Percentiles rank a stretch among this genome's conserved stretches.
phyloP scores from a whole-genome alignment of 2,888 invertebrate species.

The Argyresthia goedartella region DNA sequence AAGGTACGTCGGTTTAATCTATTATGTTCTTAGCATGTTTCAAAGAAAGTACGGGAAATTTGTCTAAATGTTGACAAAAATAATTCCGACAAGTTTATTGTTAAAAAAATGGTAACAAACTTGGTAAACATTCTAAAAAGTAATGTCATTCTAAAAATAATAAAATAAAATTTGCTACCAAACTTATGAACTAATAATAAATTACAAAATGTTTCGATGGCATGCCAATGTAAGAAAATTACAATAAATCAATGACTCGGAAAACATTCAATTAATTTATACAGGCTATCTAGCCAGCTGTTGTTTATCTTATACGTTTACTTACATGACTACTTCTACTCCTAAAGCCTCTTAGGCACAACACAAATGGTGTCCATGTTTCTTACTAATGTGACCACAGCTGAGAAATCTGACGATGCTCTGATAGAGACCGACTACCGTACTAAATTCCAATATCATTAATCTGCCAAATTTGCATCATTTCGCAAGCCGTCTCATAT shows the following conservation, averaged over 20 bases:
- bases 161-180: neutral
- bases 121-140: slow-evolving; percentile 16
- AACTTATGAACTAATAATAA: slow-evolving; percentile 26
- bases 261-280: neutral
- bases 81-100: too few relatives aligned
- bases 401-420: too few relatives aligned
- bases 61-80: too few relatives aligned
- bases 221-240: slow-evolving; percentile 18
- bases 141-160: slow-evolving; percentile 12
- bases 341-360: slow-evolving; percentile 15
- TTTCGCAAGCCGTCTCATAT: too few relatives aligned
- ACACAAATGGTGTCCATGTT: neutral
- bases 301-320: neutral
- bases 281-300: neutral
- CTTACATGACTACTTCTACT: slow-evolving; percentile 4
- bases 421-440: too few relatives aligned
- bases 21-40: neutral
- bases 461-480: too few relatives aligned
- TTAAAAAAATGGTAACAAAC: slow-evolving; percentile 35
- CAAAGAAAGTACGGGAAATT: too few relatives aligned
- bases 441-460: too few relatives aligned
- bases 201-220: slow-evolving; percentile 33
- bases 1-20: slow-evolving; percentile 75
- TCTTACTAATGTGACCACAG: too few relatives aligned
- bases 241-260: neutral